These are phyloP conservation scores for Psettodes erumei DNA, from an alignment of 2,113 vertebrate genomes.

Conservation along the genomic window DNA sequence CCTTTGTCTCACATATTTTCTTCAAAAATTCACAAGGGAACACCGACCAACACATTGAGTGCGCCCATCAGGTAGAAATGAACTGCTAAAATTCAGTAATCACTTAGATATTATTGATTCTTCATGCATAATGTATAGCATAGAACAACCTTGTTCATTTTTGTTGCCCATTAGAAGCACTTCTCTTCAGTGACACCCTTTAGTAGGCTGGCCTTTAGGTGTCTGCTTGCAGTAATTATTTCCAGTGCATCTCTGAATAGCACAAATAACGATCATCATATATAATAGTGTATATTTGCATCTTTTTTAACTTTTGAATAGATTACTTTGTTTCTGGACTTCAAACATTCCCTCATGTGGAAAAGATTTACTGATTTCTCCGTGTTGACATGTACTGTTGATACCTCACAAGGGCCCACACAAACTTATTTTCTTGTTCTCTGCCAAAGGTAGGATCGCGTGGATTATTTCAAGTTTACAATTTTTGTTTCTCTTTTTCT, in stretches of 20 bases:
- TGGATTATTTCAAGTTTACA: not conserved
- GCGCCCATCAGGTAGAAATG: not conserved
- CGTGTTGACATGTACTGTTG: not conserved
- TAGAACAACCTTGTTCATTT: not conserved
- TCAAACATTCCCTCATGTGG: not conserved
- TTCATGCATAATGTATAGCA: not conserved
- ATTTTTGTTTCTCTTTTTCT: not conserved
- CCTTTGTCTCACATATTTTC: not conserved
- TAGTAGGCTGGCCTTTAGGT: not conserved
- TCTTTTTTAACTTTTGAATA: not conserved
- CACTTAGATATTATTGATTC: not conserved
- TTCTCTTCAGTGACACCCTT: not conserved
- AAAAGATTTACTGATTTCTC: not conserved
- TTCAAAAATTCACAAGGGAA: constrained; percentile 17
- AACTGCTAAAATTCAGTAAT: not conserved
- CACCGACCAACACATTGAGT: not conserved
- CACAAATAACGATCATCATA: not conserved
- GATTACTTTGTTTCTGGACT: not conserved
- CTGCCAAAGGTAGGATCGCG: not conserved
- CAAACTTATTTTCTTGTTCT: not conserved
- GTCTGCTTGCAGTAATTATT: not conserved
- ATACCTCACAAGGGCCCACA: not conserved
- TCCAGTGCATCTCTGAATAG: not conserved
- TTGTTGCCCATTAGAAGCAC: not conserved
- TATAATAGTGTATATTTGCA: not conserved